Percentiles rank a stretch among this genome's conserved stretches.
Evolutionary conservation across 1,140 invertebrate genomes (phyloP).

Genomic region (Sycobia sp.): DNA sequence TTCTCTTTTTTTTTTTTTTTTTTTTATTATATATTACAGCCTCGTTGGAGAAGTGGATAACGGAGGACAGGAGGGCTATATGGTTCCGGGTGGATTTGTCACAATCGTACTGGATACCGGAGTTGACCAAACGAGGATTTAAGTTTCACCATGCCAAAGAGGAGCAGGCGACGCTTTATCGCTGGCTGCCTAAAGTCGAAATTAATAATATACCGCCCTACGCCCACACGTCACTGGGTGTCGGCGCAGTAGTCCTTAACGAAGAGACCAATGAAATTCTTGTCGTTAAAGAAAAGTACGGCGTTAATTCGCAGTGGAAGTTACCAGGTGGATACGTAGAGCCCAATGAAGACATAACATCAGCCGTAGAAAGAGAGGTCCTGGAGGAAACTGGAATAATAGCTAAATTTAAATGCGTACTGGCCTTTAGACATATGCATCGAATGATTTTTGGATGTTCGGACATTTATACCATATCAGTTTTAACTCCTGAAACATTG

Average conservation of each 20-base stretch:
- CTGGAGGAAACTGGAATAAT: constrained; percentile 86
- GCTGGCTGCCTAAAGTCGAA: constrained; percentile 75
- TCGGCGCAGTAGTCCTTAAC: constrained; percentile 86
- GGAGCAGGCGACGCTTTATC: constrained; percentile 78
- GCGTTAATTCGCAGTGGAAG: constrained; percentile 73
- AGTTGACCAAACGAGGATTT: constrained; percentile 80
- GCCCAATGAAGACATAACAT: constrained; percentile 78
- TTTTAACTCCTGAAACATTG: constrained; percentile 70
- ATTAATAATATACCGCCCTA: constrained; percentile 76
- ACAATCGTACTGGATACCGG: constrained; percentile 77
- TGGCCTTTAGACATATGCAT: constrained; percentile 79
- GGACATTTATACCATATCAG: constrained; percentile 82
- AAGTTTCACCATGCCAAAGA: constrained; percentile 85
- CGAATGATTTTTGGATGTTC: constrained; percentile 77
- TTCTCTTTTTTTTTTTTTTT: not conserved
- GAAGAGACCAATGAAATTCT: constrained; percentile 72
- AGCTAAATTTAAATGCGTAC: constrained; percentile 74
- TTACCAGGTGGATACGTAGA: constrained; percentile 91
- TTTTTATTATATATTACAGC: constrained; percentile 46
- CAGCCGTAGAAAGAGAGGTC: constrained; percentile 83
- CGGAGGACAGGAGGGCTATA: constrained; percentile 71
- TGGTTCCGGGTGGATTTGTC: constrained; percentile 81
- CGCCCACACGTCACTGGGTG: constrained; percentile 85
- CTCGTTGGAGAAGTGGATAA: constrained; percentile 74
- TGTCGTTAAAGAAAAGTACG: constrained; percentile 75